These are phyloP conservation scores for Cliona cf. orientalis DNA, from an alignment of 37 sponge, comb jelly and placozoan species.

Conservation along the genomic window DNA sequence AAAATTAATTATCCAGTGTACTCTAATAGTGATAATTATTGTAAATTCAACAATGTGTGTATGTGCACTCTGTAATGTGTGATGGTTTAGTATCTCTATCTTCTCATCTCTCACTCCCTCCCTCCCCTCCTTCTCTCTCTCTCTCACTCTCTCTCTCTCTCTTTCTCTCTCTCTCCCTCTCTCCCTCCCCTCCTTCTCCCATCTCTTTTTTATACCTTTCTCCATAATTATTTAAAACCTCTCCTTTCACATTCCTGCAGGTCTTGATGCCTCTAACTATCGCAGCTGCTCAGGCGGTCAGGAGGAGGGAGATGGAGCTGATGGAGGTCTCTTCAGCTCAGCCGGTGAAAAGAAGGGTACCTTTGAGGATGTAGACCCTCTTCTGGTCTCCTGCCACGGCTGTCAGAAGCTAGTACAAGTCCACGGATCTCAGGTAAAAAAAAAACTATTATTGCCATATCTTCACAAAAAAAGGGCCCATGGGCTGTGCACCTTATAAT, in stretches of 20 bases:
- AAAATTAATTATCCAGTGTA: no score
- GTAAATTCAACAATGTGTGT: no score
- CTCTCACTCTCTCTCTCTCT: slow-evolving; percentile 28
- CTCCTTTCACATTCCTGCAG: no score
- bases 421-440: slow-evolving; percentile 23
- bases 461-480: no score
- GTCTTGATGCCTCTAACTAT: slow-evolving; percentile 59
- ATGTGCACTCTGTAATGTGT: no score
- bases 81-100: no score
- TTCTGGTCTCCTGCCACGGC: slow-evolving; percentile 16
- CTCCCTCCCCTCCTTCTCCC: neutral
- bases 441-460: no score
- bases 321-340: neutral
- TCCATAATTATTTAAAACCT: no score
- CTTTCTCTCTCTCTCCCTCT: slow-evolving; percentile 13
- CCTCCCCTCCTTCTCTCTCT: slow-evolving; percentile 4
- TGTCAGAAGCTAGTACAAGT: slow-evolving; percentile 22
- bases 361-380: slow-evolving; percentile 9
- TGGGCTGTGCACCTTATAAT: no score
- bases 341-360: neutral
- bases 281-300: neutral
- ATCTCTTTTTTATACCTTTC: no score
- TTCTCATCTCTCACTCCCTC: slow-evolving; percentile 10
- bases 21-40: neutral
- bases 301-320: neutral